Evolutionary conservation across 2,113 vertebrate genomes (phyloP), one percentile per base, ranked within the genome.

Genomic region (Camarhynchus parvulus): DNA sequence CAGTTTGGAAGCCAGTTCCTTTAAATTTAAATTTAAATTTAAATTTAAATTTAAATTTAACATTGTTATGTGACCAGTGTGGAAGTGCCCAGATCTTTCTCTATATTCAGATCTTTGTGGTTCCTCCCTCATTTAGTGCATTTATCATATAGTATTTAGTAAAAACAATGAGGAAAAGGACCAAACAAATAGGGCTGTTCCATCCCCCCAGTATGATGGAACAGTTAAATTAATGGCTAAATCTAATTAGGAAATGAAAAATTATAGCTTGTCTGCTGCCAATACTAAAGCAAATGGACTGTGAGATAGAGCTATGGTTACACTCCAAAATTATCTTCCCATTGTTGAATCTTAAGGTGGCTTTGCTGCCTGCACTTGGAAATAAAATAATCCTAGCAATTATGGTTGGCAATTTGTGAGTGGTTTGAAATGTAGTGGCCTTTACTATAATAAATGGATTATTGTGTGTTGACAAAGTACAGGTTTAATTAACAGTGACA

Each of bases 401-500:
- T 98, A 98, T 94, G 97, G 98, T 98, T 98, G 97, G 97, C 97
- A 97, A 97, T 98, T 98, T 97, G 95, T 96, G 97, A 98, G 97
- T 96, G 97, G 98, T 98, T 98, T 98, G 97, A 98, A 98, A 98
- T 98, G 97, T 96, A 98, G 98, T 96, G 96, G 97, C 97, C 98
- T 98, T 98, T 98, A 96, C 92, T 89, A 75, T 97, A 98, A 98
- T 98, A 98, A 98, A 98, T 98, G 98, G 98, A 98, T 98, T 98
- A 98, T 97, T 94, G 89, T 96, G 97, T 98, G 97, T 98, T 99
- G 98, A 99, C 98, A 98, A 98, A 99, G 98, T 95, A 94, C 91
- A 96, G 91, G 95, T 98, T 98, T 99, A 99, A 99, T 99, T 98
- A 98, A 98, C 97, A 98, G 95, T 98, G 98, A 98, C 98, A 98